phyloP scores from a whole-genome alignment of 2,888 invertebrate genomes.

The Yponomeuta evonymella region DNA sequence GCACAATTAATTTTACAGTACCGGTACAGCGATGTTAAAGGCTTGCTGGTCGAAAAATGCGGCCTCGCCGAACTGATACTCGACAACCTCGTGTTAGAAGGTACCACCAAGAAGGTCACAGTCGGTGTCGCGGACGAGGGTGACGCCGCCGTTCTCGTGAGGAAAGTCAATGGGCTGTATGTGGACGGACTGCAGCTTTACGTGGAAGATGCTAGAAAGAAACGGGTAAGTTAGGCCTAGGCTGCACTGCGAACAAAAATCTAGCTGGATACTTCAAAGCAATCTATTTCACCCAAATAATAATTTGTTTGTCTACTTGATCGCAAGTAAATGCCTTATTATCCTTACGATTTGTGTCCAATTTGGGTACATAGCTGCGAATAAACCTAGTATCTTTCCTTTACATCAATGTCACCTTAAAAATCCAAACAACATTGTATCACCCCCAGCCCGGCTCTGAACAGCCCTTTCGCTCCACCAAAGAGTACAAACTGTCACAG shows the following conservation, averaged over 20 bases:
- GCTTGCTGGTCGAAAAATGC: constrained; percentile 35
- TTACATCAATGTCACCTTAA: too few relatives aligned
- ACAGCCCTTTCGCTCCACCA: neutral
- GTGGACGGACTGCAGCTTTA: constrained; percentile 32
- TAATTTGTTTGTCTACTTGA: too few relatives aligned
- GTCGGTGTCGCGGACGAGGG: constrained; percentile 37
- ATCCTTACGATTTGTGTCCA: too few relatives aligned
- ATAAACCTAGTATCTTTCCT: too few relatives aligned
- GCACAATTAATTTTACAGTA: constrained; percentile 23
- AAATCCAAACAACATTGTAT: neutral
- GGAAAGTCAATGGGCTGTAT: constrained; percentile 35
- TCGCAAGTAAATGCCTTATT: too few relatives aligned
- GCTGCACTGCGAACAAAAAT: neutral
- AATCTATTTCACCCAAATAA: too few relatives aligned
- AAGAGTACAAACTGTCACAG: neutral
- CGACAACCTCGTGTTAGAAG: constrained; percentile 33
- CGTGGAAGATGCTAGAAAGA: constrained; percentile 34
- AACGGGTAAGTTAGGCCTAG: constrained; percentile 25
- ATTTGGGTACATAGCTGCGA: too few relatives aligned
- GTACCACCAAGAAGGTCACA: constrained; percentile 34
- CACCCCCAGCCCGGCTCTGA: neutral
- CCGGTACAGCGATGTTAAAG: constrained; percentile 36
- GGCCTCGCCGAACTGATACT: constrained; percentile 35
- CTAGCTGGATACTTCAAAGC: too few relatives aligned
- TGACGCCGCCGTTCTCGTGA: constrained; percentile 35